Evolutionary conservation across 2,113 vertebrate species (phyloP), one percentile per base, ranked within the genome.

Genomic region (Xiphophorus hellerii): DNA sequence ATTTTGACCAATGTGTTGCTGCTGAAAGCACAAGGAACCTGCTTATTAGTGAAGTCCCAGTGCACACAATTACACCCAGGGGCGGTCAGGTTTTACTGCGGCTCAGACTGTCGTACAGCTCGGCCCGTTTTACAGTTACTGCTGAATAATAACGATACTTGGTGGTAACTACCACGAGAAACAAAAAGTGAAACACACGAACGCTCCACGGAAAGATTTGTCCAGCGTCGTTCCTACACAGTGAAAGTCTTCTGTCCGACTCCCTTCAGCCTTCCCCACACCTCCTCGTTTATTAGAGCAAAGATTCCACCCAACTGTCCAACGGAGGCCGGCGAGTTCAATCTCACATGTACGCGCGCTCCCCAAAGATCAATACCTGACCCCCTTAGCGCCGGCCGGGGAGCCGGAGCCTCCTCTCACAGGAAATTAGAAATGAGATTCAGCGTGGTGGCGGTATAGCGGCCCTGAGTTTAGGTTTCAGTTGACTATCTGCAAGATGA

Each of bases 361-460:
- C 82, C 64, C 68, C 54, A 35, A 1, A 39, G 77, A 81, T 83
- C 84, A 81, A 84, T 87, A 84, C 12, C 28, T 71, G 71, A 80
- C 63, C 78, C 65, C 63, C 31, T 17, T 39, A 72, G 44, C 61
- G 28, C 17, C 25, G 0, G 10, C 62, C 62, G 6, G 70, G 72
- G 71, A 66, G 66, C 14, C 3, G 17, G 62, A 72, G 30, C 29
- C 14, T 0, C 22, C 67, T 77, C 81, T 78, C 68, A 0, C 63
- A 80, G 82, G 84, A 88, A 86, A 87, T 82, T 69, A 76, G 60
- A 74, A 85, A 81, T 63, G 69, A 2, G 71, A 77, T 68, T 73
- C 44, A 37, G 63, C 30, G 27, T 15, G n/a, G 66, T 0, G 62
- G 17, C 22, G 7, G 17, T 9, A 37, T 37, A 58, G 25, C 51